Percentiles rank a stretch among this genome's conserved stretches.
These are phyloP conservation scores for Burhinus oedicnemus DNA, from an alignment of 2,113 vertebrate genomes.

Conservation along the genomic window DNA sequence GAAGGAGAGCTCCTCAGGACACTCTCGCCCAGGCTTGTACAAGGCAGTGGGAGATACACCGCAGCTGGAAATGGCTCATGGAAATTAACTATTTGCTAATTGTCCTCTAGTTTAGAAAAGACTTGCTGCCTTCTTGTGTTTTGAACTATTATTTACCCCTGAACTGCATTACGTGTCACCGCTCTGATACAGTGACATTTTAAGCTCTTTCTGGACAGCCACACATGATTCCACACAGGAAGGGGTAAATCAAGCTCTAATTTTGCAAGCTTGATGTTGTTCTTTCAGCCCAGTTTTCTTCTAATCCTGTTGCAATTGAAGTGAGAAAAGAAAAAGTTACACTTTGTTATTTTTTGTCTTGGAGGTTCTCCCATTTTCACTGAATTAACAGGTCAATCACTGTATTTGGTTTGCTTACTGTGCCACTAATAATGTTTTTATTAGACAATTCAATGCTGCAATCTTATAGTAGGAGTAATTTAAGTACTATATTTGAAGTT, in stretches of 20 bases:
- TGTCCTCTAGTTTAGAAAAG: not conserved
- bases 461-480: not conserved
- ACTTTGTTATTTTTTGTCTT: not conserved
- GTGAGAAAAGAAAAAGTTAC: not conserved
- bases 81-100: not conserved
- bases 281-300: not conserved
- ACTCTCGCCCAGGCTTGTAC: not conserved
- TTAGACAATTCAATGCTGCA: not conserved
- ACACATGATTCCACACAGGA: not conserved
- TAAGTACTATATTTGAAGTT: not conserved
- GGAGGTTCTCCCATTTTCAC: not conserved
- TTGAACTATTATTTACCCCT: not conserved
- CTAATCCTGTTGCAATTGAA: not conserved
- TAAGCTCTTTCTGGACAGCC: not conserved
- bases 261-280: not conserved
- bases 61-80: not conserved
- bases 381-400: not conserved
- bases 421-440: not conserved
- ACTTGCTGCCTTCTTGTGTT: not conserved
- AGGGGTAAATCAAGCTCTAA: not conserved
- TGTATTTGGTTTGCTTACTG: not conserved
- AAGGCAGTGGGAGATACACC: not conserved
- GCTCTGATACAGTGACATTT: not conserved
- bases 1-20: not conserved
- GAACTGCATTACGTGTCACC: accelerated